phyloP scores from a whole-genome alignment of 2,888 invertebrate species.

The Phyllotreta cruciferae region DNA sequence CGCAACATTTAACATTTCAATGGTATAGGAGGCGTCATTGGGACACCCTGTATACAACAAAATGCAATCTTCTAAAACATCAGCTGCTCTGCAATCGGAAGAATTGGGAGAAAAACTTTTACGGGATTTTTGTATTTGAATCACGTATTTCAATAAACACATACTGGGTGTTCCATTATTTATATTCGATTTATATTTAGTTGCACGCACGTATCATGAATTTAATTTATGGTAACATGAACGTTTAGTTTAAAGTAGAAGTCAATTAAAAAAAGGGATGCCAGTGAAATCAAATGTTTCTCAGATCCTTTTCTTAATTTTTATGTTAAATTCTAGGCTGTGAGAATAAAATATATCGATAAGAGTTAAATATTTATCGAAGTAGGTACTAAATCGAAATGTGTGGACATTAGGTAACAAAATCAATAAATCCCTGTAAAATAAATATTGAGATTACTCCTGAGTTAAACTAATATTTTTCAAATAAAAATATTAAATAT shows the following conservation, averaged over 20 bases:
- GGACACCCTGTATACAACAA: not conserved
- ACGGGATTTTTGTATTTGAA: constrained; percentile 9
- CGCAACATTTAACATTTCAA: not conserved
- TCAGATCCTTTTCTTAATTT: too few species aligned
- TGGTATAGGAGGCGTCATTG: not conserved
- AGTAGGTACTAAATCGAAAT: too few species aligned
- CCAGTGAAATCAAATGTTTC: too few species aligned
- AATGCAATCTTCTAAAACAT: not conserved
- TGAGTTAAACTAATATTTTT: too few species aligned
- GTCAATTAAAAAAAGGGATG: not conserved
- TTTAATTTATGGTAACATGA: constrained; percentile 12
- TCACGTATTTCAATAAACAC: constrained; percentile 21
- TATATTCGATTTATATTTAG: constrained; percentile 16
- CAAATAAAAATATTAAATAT: too few species aligned
- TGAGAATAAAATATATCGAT: too few species aligned
- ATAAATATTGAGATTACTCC: too few species aligned
- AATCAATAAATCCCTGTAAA: too few species aligned
- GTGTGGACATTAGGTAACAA: too few species aligned
- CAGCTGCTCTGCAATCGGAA: not conserved
- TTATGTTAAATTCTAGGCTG: too few species aligned
- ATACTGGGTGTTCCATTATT: constrained; percentile 21
- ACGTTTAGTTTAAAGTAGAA: constrained; percentile 1
- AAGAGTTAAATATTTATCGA: too few species aligned
- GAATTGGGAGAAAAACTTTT: constrained; percentile 8
- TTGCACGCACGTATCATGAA: constrained; percentile 9